These are phyloP conservation scores for Notamacropus eugenii DNA, from an alignment of 2,797 vertebrate genomes.

Conservation along the genomic window DNA sequence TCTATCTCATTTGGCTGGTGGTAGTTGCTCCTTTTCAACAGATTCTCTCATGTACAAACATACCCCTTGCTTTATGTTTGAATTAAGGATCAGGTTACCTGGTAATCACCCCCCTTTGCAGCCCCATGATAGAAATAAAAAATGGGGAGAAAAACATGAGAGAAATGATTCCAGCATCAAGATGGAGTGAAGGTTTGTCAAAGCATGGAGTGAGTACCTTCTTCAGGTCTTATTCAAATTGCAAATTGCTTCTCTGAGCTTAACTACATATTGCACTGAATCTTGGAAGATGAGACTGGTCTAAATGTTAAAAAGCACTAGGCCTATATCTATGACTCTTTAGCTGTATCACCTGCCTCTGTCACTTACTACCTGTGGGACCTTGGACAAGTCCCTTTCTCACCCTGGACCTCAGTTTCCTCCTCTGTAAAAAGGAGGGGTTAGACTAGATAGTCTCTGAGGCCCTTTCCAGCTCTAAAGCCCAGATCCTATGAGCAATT, in stretches of 20 bases:
- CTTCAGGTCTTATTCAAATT: conserved; percentile 9
- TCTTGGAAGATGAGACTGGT: background rate
- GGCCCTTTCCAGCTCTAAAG: too few species aligned
- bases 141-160: background rate
- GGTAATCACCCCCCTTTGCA: background rate
- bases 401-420: background rate
- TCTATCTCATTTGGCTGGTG: background rate
- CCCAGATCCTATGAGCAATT: background rate
- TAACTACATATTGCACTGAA: background rate
- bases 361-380: background rate
- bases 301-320: background rate
- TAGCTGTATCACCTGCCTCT: background rate
- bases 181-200: background rate
- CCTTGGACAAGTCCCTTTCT: background rate
- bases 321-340: background rate
- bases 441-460: too few species aligned
- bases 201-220: background rate
- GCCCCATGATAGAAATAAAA: background rate
- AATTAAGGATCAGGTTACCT: background rate
- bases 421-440: background rate
- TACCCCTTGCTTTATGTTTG: background rate
- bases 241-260: background rate
- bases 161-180: background rate
- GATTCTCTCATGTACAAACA: background rate
- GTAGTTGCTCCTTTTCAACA: background rate